These are phyloP conservation scores for Carcina quercana DNA, from an alignment of 2,888 invertebrate species.

Conservation along the genomic window DNA sequence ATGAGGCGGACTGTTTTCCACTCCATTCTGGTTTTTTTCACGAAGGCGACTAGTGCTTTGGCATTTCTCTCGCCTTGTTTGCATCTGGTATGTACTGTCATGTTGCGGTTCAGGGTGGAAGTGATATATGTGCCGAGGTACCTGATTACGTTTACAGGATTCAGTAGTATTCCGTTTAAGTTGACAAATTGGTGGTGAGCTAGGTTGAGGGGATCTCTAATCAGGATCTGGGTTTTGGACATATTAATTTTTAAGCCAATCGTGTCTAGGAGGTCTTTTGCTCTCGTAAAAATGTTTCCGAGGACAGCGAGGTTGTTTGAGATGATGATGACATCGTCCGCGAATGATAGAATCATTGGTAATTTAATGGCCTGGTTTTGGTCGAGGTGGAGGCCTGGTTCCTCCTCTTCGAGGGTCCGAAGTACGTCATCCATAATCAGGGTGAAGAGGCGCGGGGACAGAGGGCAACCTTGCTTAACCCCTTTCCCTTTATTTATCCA, in stretches of 20 bases:
- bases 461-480: slow-evolving; percentile 1
- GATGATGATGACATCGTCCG: not conserved
- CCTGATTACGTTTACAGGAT: not conserved
- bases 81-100: not conserved
- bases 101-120: not conserved
- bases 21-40: not conserved
- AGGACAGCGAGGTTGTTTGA: not conserved
- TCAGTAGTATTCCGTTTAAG: not conserved
- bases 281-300: not conserved
- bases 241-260: not conserved
- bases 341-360: not conserved
- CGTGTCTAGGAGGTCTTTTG: not conserved
- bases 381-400: not conserved
- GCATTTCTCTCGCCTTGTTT: not conserved
- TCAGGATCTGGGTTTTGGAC: not conserved
- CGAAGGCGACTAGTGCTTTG: not conserved
- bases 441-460: not conserved
- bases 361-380: not conserved
- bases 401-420: not conserved
- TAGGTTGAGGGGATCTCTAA: not conserved
- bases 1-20: no score
- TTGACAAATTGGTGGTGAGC: not conserved
- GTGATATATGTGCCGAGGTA: not conserved
- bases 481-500: slow-evolving; percentile 1
- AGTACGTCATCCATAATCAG: not conserved